These are phyloP conservation scores for Eulemur coronatus DNA, from an alignment of 2,797 vertebrate genomes.

Conservation along the genomic window DNA sequence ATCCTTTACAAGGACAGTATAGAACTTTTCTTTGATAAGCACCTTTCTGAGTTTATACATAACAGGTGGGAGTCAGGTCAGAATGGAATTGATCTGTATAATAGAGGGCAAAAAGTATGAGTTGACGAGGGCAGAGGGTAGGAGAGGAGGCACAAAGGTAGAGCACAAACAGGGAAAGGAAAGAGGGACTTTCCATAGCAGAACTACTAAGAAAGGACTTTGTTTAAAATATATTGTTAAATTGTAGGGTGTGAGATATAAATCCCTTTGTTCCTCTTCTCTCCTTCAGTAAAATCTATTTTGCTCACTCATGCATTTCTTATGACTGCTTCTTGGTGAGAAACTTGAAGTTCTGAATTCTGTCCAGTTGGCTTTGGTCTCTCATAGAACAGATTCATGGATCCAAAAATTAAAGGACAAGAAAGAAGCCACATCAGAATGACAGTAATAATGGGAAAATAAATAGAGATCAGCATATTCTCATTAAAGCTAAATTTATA, in stretches of 20 bases:
- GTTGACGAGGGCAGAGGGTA: not conserved
- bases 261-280: not conserved
- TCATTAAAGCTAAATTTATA: slow-evolving; percentile 33
- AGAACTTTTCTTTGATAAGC: not conserved
- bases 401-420: slow-evolving; percentile 38
- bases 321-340: not conserved
- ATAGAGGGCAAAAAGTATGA: not conserved
- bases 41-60: not conserved
- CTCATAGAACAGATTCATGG: not conserved
- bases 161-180: not conserved
- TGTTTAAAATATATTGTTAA: not conserved
- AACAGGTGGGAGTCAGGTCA: not conserved
- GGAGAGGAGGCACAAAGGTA: not conserved
- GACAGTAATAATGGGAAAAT: slow-evolving; percentile 46
- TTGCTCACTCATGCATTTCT: not conserved
- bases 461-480: not conserved
- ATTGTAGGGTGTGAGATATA: not conserved
- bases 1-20: not conserved
- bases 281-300: slow-evolving; percentile 8
- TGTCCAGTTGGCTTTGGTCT: slow-evolving; percentile 9
- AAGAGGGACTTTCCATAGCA: not conserved
- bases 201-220: not conserved
- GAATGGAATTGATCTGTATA: not conserved
- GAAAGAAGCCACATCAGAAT: not conserved
- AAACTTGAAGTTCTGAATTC: slow-evolving; percentile 30